A percentile compares a stretch with the other conserved stretches of the same genome.
These are phyloP conservation scores for Styela plicata DNA, from an alignment of 23 tunicate genomes.

Conservation along the genomic window DNA sequence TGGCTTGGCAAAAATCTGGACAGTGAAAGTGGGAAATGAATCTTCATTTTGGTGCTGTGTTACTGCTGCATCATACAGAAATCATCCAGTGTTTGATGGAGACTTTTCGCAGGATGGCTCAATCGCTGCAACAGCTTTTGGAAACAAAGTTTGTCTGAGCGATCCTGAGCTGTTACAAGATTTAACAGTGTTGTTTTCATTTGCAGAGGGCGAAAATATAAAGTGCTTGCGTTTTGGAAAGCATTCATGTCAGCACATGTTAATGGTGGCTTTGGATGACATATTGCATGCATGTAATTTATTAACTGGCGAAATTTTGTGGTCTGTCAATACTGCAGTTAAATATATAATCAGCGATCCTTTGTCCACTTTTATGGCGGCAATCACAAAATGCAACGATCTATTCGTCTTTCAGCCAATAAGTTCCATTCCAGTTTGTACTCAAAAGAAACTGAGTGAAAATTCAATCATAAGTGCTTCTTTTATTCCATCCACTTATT, in stretches of 20 bases:
- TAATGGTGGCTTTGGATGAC: slow-evolving; percentile 15
- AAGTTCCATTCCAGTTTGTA: background rate
- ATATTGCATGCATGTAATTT: slow-evolving; percentile 37
- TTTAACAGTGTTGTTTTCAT: slow-evolving; percentile 34
- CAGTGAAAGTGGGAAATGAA: background rate
- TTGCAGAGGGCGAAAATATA: background rate
- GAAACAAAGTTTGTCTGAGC: slow-evolving; percentile 33
- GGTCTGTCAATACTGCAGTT: slow-evolving; percentile 27
- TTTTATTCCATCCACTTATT: background rate
- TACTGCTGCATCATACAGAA: slow-evolving; percentile 30
- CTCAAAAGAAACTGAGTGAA: background rate
- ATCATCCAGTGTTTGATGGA: slow-evolving; percentile 16
- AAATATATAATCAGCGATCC: slow-evolving; percentile 19
- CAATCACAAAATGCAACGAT: slow-evolving; percentile 3
- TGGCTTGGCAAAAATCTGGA: slow-evolving; percentile 66
- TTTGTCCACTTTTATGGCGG: slow-evolving; percentile 32
- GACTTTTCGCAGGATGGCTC: slow-evolving; percentile 89
- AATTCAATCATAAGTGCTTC: background rate
- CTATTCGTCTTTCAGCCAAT: background rate
- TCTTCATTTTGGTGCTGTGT: slow-evolving; percentile 52
- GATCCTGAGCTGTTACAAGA: slow-evolving; percentile 35
- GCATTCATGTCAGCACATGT: slow-evolving; percentile 23
- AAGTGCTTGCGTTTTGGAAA: slow-evolving; percentile 44
- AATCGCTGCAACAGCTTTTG: slow-evolving; percentile 49
- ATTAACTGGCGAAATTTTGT: slow-evolving; percentile 20